Base-by-base conservation (phyloP, 2,888 invertebrate species). In the Entomobrya proxima region DNA sequence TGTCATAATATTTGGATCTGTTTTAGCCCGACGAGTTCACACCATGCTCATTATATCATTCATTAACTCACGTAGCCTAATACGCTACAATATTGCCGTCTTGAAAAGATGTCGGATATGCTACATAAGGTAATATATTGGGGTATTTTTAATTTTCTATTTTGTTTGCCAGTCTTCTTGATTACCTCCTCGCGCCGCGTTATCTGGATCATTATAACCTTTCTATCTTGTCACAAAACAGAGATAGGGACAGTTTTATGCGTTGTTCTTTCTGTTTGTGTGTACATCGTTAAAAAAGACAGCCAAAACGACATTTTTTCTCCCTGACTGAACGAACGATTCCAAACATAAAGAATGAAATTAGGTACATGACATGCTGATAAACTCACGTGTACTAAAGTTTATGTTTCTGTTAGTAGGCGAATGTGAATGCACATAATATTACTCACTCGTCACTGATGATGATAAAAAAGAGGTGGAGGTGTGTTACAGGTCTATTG, bases 101-200 rank as follows among this genome's bases (percentile, higher is more conserved):
- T 67, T 64, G n/a, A 47, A 47, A 47, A 61, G 35, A 67, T n/a
- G 24, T 37, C 18, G 15, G n/a, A n/a, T n/a, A n/a, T n/a, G n/a
- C n/a, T n/a, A n/a, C n/a, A n/a, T n/a, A n/a, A n/a, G n/a, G n/a
- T n/a, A 24, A n/a, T 9, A 35, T 21, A 64, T 37, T 64, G 37
- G n/a, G n/a, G n/a, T n/a, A n/a, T n/a, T 37, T 64, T 37, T 61
- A 30, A 35, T 13, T 13, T 47, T 47, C n/a, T 72, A 52, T 35
- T 74, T 52, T 74, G 50, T 50, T 52, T 50, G 74, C 37, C 74
- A 52, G 72, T n/a, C 72, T 50, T 74, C 52, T n/a, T n/a, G n/a
- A 74, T 67, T 67, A 67, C 67, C 18, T n/a, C n/a, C n/a, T n/a
- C n/a, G n/a, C n/a, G n/a, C n/a, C 67, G 21, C 37, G 7, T 67